Conservation (phyloP, 2,888 invertebrate genomes). For the Serrognathus titanus region DNA sequence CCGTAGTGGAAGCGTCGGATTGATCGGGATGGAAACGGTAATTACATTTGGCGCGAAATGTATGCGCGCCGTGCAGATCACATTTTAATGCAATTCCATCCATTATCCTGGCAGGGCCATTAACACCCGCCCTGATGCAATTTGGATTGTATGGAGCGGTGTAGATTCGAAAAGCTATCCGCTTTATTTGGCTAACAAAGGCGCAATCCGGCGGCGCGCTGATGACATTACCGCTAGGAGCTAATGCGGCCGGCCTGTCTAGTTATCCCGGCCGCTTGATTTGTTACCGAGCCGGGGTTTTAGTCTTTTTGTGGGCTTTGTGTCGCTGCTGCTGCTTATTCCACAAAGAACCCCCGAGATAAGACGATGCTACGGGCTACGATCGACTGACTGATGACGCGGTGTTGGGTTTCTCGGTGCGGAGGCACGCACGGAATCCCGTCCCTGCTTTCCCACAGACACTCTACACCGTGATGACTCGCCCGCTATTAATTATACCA, state of each 20-base stretch:
- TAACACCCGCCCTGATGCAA: conserved; percentile 50
- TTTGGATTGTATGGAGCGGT: conserved; percentile 47
- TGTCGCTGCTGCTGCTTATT: conserved; percentile 4
- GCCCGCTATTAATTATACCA: conserved; percentile 27
- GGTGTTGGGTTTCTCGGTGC: conserved; percentile 18
- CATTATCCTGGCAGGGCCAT: conserved; percentile 52
- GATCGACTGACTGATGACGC: conserved; percentile 14
- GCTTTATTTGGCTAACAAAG: conserved; percentile 45
- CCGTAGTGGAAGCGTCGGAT: conserved; percentile 37
- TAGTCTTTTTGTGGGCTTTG: conserved; percentile 25
- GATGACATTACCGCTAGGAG: conserved; percentile 42
- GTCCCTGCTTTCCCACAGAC: conserved; percentile 25
- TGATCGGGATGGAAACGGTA: conserved; percentile 31
- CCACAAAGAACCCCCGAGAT: conserved; percentile 12
- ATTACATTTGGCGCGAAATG: conserved; percentile 33
- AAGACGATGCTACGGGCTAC: not conserved
- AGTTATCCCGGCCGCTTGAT: conserved; percentile 33
- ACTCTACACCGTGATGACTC: conserved; percentile 15
- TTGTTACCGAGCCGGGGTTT: conserved; percentile 32
- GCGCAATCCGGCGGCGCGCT: conserved; percentile 35
- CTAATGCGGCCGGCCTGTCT: conserved; percentile 33
- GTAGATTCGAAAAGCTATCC: conserved; percentile 47
- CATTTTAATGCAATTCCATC: conserved; percentile 55
- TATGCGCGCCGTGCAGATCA: conserved; percentile 51
- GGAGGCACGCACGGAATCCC: conserved; percentile 25